phyloP scores from a whole-genome alignment of 2,888 invertebrate species.

The Caenorhabditis doughertyi region DNA sequence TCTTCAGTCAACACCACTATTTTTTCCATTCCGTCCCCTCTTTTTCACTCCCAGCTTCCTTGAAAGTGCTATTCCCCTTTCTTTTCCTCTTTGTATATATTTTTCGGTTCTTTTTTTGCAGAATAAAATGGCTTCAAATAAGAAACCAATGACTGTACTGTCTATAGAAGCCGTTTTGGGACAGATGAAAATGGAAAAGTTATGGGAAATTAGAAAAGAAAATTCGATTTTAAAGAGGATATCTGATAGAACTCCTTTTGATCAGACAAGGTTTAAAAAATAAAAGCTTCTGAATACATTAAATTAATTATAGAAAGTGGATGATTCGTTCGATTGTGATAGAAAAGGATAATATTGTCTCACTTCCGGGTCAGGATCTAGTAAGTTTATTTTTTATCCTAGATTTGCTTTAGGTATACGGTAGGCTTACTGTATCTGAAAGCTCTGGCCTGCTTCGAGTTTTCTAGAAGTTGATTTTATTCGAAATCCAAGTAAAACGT shows the following conservation, averaged over 20 bases:
- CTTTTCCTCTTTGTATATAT: neutral
- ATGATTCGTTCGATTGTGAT: neutral
- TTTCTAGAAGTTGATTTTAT: no score
- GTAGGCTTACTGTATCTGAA: no score
- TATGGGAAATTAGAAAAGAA: neutral
- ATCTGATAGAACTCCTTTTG: neutral
- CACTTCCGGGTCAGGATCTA: neutral
- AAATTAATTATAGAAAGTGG: no score
- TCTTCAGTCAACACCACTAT: neutral
- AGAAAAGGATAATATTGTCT: neutral
- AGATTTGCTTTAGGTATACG: neutral
- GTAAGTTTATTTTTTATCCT: neutral
- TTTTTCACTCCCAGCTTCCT: neutral
- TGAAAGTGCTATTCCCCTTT: neutral
- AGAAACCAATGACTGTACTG: neutral
- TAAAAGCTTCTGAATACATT: neutral
- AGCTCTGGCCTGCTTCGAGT: no score
- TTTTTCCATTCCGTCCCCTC: neutral
- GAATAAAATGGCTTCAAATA: neutral
- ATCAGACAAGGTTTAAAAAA: neutral
- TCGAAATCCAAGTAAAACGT: no score
- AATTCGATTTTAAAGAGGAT: neutral
- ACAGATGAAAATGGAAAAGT: neutral
- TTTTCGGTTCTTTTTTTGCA: neutral
- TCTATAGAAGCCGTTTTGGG: neutral